phyloP scores from a whole-genome alignment of 2,113 vertebrate genomes.

The Arizona elegans region DNA sequence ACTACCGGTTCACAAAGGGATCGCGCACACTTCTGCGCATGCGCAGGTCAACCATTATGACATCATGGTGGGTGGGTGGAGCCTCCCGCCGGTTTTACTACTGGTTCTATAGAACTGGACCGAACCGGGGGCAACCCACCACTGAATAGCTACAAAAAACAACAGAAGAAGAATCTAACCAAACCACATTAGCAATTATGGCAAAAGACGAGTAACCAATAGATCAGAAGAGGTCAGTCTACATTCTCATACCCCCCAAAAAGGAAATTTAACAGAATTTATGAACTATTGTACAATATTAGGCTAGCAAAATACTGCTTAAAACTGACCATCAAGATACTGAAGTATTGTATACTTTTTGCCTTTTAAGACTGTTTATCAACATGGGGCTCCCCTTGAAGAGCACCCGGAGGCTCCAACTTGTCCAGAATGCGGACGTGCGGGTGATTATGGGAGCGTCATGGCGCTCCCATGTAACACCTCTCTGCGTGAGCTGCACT shows the following conservation, averaged over 20 bases:
- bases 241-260: background rate
- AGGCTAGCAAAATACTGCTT: background rate
- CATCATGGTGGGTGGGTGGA: too few species aligned
- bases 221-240: background rate
- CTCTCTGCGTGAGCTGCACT: too few species aligned
- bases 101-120: too few species aligned
- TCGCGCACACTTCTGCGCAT: too few species aligned
- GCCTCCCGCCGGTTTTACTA: too few species aligned
- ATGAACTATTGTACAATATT: background rate
- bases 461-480: too few species aligned
- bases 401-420: too few species aligned
- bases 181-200: background rate
- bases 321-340: background rate
- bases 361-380: background rate
- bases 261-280: background rate
- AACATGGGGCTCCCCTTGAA: background rate
- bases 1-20: too few species aligned
- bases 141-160: background rate
- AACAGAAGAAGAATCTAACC: background rate
- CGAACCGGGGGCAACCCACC: too few species aligned
- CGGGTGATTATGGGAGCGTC: too few species aligned
- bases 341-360: background rate
- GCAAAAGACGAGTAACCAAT: background rate
- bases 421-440: too few species aligned
- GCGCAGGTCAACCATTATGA: too few species aligned